Base-by-base conservation (phyloP, 2,113 vertebrate genomes). In the Oryzias javanicus region DNA sequence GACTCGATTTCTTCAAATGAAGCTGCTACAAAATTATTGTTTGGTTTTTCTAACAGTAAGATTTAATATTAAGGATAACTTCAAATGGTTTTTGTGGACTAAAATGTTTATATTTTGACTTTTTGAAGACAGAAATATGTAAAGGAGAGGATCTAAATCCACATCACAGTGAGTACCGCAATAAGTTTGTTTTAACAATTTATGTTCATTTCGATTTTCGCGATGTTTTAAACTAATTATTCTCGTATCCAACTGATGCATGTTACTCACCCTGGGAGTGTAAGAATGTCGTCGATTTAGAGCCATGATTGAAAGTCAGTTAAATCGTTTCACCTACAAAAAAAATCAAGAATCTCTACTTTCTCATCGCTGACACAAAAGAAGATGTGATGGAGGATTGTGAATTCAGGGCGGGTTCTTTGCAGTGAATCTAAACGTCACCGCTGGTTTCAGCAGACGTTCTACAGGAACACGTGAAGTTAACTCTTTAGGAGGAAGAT, bases 281-380 rank as follows among this genome's bases (percentile, higher is more conserved):
- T 76, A 86, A 3, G 88, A 90, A 74, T 90, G 88, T 48, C 86
- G 61, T 53, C 86, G 86, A 64, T 10, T 79, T 57, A 88, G 22
- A 71, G 86, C 82, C 82, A 88, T 89, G 0, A 40, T 65, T 49
- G 29, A 24, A 65, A 65, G 13, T 24, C 47, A 41, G 3, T 27
- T 27, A 29, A 19, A 49, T n/a, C 1, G 18, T 59, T 76, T 80
- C n/a, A 62, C 47, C 44, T 57, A 24, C 49, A 2, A 29, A n/a
- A 4, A n/a, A 70, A 56, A 63, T 52, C 4, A 44, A 16, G 22
- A 16, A 15, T 74, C 52, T 55, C 57, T 50, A 55, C 27, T 46
- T 55, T 64, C 19, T 24, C 49, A 60, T 64, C 7, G 18, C 52
- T 47, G 64, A 52, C 45, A 20, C 27, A 44, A 55, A 35, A 53